Evolutionary conservation across 1,140 invertebrate genomes (phyloP), one percentile per base, ranked within the genome.

Genomic region (Bradynema listronoti): DNA sequence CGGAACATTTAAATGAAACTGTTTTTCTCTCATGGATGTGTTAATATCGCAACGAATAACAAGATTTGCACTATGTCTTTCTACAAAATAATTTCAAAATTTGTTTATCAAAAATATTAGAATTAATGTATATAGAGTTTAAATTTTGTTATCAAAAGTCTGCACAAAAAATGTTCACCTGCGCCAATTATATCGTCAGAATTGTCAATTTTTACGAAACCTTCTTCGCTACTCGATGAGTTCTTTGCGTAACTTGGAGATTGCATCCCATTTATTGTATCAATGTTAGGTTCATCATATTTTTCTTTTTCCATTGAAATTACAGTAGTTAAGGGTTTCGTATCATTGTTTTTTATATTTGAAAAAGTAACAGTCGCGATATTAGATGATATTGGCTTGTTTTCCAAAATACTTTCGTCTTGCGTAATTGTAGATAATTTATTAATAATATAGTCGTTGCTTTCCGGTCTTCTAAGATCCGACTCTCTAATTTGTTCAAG

Each of bases 141-240:
- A 11, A 22, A 9, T 24, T 24, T 29, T 22, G 7, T 47, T 47
- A 4, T 30, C 16, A 25, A 19, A 5, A 19, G 34, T 32, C 47
- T 3, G 16, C 47, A 50, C 36, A 14, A 14, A 19, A 39, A 14
- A 14, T 39, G n/a, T 39, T 39, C 19, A 14, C 19, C 14, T 14
- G 36, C 19, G 36, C 19, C 14, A 39, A 19, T 14, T 14, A 14
- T 39, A 14, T 19, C 36, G 36, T 55, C 52, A 4, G 58, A 62
- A 9, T 11, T 25, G 19, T 65, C 60, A n/a, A 65, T 39, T 42
- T 65, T 65, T 5, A 65, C 65, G 30, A 65, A 65, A n/a, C 63
- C 65, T 24, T 65, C 65, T 6, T 65, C 63, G 27, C 54, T 63
- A 32, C 65, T 68, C 4, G 66, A 62, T 11, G 63, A 65, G 4